Percentiles rank a stretch among this genome's conserved stretches.
These are phyloP conservation scores for Diadema setosum DNA, from an alignment of 35 echinoderm and acorn worm species.

Conservation along the genomic window DNA sequence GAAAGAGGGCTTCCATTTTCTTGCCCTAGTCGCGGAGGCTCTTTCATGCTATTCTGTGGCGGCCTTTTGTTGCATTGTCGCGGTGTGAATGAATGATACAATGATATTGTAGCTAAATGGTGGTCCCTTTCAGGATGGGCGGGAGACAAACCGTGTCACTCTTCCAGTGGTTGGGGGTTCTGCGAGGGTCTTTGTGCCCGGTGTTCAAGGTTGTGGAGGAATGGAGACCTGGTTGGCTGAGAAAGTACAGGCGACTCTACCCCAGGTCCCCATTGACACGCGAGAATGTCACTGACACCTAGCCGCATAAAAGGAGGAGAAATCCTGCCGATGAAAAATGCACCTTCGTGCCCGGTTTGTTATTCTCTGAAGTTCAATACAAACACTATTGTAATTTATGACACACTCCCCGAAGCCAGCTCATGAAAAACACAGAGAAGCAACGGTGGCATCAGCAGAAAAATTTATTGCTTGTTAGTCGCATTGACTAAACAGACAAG, in stretches of 20 bases:
- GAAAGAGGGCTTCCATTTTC: no score
- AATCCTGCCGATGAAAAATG: slow-evolving; percentile 16
- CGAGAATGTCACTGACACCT: slow-evolving; percentile 28
- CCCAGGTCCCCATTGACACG: not conserved
- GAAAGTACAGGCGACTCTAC: slow-evolving; percentile 12
- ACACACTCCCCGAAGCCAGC: slow-evolving; percentile 5
- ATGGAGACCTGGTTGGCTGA: not conserved
- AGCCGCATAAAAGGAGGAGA: not conserved
- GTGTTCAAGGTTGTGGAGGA: slow-evolving; percentile 1
- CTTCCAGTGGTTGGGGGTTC: not conserved
- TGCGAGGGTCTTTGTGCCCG: not conserved
- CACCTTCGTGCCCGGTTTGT: slow-evolving; percentile 17
- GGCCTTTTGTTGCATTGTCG: no score
- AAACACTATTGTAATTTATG: slow-evolving; percentile 24
- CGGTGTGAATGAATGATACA: not conserved
- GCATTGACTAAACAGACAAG: slow-evolving; percentile 29
- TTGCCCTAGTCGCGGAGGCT: no score
- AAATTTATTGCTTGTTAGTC: slow-evolving; percentile 34
- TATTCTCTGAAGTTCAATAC: slow-evolving; percentile 16
- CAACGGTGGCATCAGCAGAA: slow-evolving; percentile 20
- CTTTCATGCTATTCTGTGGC: no score
- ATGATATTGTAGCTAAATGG: not conserved
- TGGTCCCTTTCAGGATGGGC: not conserved
- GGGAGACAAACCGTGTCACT: not conserved
- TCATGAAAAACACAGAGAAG: not conserved